These are phyloP conservation scores for Cynoglossus semilaevis DNA, from an alignment of 2,113 vertebrate genomes.

Conservation along the genomic window DNA sequence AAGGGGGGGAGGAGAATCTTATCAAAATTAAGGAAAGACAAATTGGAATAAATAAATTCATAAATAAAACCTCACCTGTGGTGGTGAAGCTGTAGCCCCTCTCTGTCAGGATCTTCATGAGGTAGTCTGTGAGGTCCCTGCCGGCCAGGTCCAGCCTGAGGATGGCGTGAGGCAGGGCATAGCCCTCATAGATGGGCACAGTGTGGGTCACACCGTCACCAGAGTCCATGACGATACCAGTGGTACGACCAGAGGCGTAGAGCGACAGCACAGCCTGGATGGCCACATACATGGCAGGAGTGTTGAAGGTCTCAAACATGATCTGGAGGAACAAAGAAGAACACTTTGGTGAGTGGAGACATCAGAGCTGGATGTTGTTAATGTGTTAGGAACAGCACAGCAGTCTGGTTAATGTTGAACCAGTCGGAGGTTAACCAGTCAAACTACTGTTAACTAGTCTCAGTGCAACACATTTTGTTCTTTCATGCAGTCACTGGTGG, in stretches of 20 bases:
- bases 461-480: no score
- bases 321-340: constrained; percentile 72
- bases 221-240: constrained; percentile 98
- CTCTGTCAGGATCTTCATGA: constrained; percentile 99
- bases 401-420: constrained; percentile 1
- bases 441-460: background rate
- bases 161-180: constrained; percentile 95
- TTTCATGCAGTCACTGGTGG: constrained; percentile 43
- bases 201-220: constrained; percentile 98
- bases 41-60: no score
- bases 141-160: constrained; percentile 97
- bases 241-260: constrained; percentile 97
- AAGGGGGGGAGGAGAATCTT: no score
- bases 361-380: background rate
- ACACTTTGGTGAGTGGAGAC: background rate
- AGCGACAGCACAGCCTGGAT: constrained; percentile 98
- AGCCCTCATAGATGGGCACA: constrained; percentile 97
- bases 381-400: constrained; percentile 18
- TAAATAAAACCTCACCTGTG: constrained; percentile 77
- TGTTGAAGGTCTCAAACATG: constrained; percentile 99
- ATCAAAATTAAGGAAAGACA: no score
- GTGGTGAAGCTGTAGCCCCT: constrained; percentile 97
- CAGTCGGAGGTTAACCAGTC: background rate
- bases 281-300: constrained; percentile 98
- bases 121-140: constrained; percentile 98